Base-by-base conservation (phyloP, 2,888 invertebrate species). In the Eutolmus rufibarbis region DNA sequence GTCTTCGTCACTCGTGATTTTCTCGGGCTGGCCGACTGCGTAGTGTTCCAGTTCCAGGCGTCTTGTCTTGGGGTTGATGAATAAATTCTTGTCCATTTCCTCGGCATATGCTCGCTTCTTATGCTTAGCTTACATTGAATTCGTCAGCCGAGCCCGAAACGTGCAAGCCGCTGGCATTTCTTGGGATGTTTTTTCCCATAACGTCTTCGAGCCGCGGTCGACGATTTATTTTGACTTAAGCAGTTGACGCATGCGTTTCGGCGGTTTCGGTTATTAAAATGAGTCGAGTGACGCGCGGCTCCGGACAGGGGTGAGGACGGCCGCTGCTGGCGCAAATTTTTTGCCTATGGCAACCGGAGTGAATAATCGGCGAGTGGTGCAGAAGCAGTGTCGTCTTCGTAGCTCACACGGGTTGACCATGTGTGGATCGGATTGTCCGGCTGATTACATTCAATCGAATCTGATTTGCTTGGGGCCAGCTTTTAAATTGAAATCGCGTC, bases 171-270 rank as follows among this genome's bases (percentile, higher is more conserved):
- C 66, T 66, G 28, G 28, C 66, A n/a, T 82, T 82, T 56, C 82
- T 84, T 66, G 51, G 34, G 16, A 16, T 23, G 56, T 66, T 74
- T 66, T 84, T 66, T 66, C 43, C 74, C 66, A 40, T 23, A 19
- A 23, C 14, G 23, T 34, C 14, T 66, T 84, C 34, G n/a, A 37
- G 43, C 46, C 43, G 43, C 79, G 14, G 43, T 66, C 74, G 51
- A 9, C 57, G 84, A 84, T 84, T 84, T 84, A 84, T 84, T 66
- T 66, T 74, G 84, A 66, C 84, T 84, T 74, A 74, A 84, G 66
- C 84, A 74, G 84, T 84, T 37, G 84, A 84, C 84, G 84, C 84
- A 84, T 66, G 84, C 84, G 84, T 66, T 57, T 84, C 66, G 23
- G n/a, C 66, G 40, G 84, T 57, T 81, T 66, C 84, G 66, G 84